A percentile compares a stretch with the other conserved stretches of the same genome.
Conservation (phyloP, 2,797 vertebrate genomes). For the Protosalanx chinensis region DNA sequence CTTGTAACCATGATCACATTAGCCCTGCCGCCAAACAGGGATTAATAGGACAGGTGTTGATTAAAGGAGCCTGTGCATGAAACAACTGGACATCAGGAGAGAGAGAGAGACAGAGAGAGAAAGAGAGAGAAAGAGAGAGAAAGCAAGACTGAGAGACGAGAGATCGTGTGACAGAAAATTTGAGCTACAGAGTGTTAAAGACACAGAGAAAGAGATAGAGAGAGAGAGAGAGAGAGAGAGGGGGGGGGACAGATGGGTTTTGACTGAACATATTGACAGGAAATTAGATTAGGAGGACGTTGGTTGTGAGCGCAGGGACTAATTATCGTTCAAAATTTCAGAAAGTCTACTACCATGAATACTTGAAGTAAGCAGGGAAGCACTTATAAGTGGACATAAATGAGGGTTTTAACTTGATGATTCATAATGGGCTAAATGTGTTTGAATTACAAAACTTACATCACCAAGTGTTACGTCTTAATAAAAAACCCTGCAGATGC, state of each 20-base stretch:
- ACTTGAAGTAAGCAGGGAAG: neutral
- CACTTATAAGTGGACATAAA: neutral
- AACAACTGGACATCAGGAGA: slow-evolving; percentile 67
- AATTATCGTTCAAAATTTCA: slow-evolving; percentile 44
- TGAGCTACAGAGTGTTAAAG: neutral
- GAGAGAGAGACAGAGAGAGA: neutral
- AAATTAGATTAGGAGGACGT: slow-evolving; percentile 69
- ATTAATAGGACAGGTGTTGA: slow-evolving; percentile 83
- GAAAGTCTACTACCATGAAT: neutral
- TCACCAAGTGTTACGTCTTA: too few relatives aligned
- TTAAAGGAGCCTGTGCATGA: slow-evolving; percentile 72
- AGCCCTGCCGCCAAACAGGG: slow-evolving; percentile 69
- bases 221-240: neutral
- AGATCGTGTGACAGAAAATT: slow-evolving; percentile 2
- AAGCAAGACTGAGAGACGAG: slow-evolving; percentile 11
- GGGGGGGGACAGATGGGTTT: slow-evolving; percentile 64
- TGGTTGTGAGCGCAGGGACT: slow-evolving; percentile 42
- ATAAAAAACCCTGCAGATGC: too few relatives aligned
- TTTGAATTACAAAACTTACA: too few relatives aligned
- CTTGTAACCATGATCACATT: slow-evolving; percentile 72
- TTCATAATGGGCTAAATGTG: neutral
- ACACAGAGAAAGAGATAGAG: neutral
- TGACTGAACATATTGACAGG: slow-evolving; percentile 67
- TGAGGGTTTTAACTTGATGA: neutral
- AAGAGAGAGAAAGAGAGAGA: slow-evolving; percentile 4